Percentiles rank a stretch among this genome's conserved stretches.
These are phyloP conservation scores for Augochlorella aurata DNA, from an alignment of 2,888 invertebrate species.

Conservation along the genomic window DNA sequence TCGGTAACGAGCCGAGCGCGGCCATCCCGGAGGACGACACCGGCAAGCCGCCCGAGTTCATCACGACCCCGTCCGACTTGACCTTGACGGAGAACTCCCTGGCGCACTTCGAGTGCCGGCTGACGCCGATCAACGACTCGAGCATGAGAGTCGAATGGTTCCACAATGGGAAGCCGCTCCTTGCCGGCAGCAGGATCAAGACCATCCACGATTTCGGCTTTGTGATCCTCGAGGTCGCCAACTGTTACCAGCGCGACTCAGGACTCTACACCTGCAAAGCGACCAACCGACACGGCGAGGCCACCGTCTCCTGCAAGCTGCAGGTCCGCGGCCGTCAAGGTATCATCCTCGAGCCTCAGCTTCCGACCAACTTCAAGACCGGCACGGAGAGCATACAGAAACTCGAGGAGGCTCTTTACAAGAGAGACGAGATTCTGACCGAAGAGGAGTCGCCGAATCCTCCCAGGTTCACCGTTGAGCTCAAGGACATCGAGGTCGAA, in stretches of 20 bases:
- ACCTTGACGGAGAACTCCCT: slow-evolving; percentile 92
- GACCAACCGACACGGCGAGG: slow-evolving; percentile 95
- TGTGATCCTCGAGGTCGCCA: slow-evolving; percentile 97
- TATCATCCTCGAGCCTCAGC: slow-evolving; percentile 93
- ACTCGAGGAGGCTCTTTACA: slow-evolving; percentile 94
- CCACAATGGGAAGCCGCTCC: slow-evolving; percentile 96
- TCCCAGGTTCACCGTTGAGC: slow-evolving; percentile 92
- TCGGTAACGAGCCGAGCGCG: slow-evolving; percentile 88
- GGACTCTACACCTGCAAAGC: slow-evolving; percentile 96
- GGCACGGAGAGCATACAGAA: slow-evolving; percentile 96
- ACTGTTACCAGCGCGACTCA: slow-evolving; percentile 95
- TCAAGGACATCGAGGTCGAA: slow-evolving; percentile 91
- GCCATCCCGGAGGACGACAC: slow-evolving; percentile 90
- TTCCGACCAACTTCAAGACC: slow-evolving; percentile 92
- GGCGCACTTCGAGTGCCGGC: slow-evolving; percentile 95
- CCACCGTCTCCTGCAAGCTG: slow-evolving; percentile 92
- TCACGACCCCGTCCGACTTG: slow-evolving; percentile 93
- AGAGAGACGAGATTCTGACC: slow-evolving; percentile 89
- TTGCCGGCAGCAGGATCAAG: slow-evolving; percentile 95
- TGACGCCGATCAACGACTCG: slow-evolving; percentile 94
- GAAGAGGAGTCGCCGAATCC: slow-evolving; percentile 94
- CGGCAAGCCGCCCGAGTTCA: slow-evolving; percentile 94
- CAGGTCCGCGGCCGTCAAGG: slow-evolving; percentile 94
- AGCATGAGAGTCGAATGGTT: slow-evolving; percentile 98
- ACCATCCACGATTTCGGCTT: slow-evolving; percentile 99